Percentiles rank a stretch among this genome's conserved stretches.
Conservation (phyloP, 2,113 vertebrate genomes). For the Emydura subglobosa region DNA sequence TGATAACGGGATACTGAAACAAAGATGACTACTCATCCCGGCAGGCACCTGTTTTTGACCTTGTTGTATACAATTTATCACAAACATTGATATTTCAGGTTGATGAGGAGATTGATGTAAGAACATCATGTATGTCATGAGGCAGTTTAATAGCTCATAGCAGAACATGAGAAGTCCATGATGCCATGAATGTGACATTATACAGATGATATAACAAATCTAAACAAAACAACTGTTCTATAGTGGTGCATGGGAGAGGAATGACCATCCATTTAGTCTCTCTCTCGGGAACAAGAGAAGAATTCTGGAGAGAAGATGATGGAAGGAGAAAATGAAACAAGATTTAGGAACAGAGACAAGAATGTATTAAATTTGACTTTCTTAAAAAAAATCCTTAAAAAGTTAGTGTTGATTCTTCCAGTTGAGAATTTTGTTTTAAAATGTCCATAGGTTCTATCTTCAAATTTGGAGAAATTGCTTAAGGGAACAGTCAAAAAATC, state of each 20-base stretch:
- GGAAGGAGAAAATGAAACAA: not conserved
- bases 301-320: not conserved
- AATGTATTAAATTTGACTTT: not conserved
- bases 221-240: constrained; percentile 1
- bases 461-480: not conserved
- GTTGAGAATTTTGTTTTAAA: not conserved
- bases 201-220: constrained; percentile 66
- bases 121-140: constrained; percentile 64
- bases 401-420: not conserved
- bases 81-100: constrained; percentile 64
- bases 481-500: not conserved
- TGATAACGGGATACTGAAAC: constrained; percentile 64
- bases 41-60: constrained; percentile 65
- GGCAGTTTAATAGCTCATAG: constrained; percentile 61
- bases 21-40: constrained; percentile 72
- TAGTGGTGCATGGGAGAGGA: not conserved
- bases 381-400: not conserved
- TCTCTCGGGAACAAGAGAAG: not conserved
- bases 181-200: constrained; percentile 57
- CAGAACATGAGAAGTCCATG: constrained; percentile 55
- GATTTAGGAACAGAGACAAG: not conserved
- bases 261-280: not conserved
- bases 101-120: constrained; percentile 67
- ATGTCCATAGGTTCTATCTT: not conserved
- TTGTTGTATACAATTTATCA: constrained; percentile 69